A percentile compares a stretch with the other conserved stretches of the same genome.
phyloP scores from a whole-genome alignment of 2,797 vertebrate genomes.

The Anguilla megastoma region DNA sequence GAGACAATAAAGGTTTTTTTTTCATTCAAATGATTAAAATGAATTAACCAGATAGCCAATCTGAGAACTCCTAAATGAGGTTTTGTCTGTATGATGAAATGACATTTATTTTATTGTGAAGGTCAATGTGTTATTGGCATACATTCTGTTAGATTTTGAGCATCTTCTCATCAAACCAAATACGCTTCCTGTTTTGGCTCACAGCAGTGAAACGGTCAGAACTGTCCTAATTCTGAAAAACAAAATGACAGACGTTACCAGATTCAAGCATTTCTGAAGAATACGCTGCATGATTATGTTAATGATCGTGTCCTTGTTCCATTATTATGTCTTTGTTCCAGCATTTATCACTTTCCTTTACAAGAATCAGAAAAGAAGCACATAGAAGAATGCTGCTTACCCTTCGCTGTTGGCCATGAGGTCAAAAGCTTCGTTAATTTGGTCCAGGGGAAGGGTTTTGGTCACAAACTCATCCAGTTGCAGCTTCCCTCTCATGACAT shows the following conservation, averaged over 20 bases:
- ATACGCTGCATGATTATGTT: not conserved
- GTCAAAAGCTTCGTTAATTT: conserved; percentile 82
- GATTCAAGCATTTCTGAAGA: not conserved
- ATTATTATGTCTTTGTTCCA: not conserved
- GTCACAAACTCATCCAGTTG: conserved; percentile 84
- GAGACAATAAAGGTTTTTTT: too few relatives aligned
- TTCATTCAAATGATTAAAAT: not conserved
- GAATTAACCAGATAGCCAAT: not conserved
- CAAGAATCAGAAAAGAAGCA: not conserved
- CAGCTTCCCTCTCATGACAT: conserved; percentile 81
- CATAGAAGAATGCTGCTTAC: conserved; percentile 56
- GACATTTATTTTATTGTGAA: not conserved
- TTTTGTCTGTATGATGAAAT: not conserved
- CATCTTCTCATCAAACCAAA: not conserved
- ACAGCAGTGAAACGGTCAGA: conserved; percentile 56
- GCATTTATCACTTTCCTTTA: not conserved
- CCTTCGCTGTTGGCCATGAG: conserved; percentile 79
- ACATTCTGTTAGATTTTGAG: not conserved
- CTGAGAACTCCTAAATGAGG: not conserved
- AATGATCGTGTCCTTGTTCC: not conserved
- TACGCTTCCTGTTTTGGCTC: not conserved
- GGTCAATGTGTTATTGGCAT: not conserved
- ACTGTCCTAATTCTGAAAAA: conserved; percentile 74
- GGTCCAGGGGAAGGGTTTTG: conserved; percentile 74
- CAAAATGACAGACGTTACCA: not conserved